Percentiles rank a stretch among this genome's conserved stretches.
Evolutionary conservation across 2,797 vertebrate species (phyloP).

Genomic region (Crax fasciolata): DNA sequence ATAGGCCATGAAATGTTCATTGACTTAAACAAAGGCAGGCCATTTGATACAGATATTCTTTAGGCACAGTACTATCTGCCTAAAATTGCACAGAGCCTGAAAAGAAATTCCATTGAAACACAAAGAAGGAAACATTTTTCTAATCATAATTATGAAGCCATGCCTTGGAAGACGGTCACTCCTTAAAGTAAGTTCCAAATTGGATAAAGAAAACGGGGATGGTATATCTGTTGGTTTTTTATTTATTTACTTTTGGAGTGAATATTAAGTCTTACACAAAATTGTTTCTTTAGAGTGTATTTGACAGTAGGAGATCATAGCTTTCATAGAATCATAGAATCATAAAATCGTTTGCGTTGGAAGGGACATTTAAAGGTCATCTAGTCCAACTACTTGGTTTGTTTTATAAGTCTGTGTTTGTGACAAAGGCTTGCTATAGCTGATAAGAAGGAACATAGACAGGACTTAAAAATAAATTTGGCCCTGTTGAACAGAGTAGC

Average conservation of each 20-base stretch:
- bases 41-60: not conserved
- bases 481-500: not conserved
- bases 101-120: not conserved
- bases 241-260: not conserved
- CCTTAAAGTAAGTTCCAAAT: not conserved
- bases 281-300: not conserved
- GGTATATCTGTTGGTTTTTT: not conserved
- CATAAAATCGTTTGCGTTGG: too few species aligned
- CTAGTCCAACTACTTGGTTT: not conserved
- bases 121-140: not conserved
- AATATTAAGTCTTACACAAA: not conserved
- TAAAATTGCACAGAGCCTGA: not conserved
- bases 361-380: too few species aligned
- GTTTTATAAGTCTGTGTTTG: not conserved
- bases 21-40: not conserved
- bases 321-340: not conserved
- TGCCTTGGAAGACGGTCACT: not conserved
- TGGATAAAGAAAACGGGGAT: not conserved
- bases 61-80: not conserved
- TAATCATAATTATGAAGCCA: not conserved
- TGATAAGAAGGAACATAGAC: not conserved
- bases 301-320: not conserved
- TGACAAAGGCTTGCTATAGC: not conserved
- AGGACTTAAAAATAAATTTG: conserved; percentile 11
- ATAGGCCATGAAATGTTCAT: not conserved